A percentile compares a stretch with the other conserved stretches of the same genome.
phyloP scores from a whole-genome alignment of 2,797 vertebrate genomes.

The Chaetodon trifasciatus region DNA sequence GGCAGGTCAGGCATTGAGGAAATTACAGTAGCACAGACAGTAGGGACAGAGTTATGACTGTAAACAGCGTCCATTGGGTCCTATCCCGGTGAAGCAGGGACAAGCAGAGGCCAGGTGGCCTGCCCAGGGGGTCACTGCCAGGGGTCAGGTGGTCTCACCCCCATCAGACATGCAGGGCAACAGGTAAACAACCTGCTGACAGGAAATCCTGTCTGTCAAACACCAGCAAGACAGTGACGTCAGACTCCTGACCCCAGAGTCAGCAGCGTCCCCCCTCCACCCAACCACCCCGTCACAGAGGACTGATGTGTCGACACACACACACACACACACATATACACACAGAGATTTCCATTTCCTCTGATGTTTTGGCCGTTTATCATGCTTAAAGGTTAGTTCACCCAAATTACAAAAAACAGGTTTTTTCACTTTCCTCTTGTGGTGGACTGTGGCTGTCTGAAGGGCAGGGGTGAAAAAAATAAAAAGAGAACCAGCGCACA shows the following conservation, averaged over 20 bases:
- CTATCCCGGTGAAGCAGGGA: constrained; percentile 1
- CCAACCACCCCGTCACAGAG: constrained; percentile 15
- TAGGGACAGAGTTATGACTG: background rate
- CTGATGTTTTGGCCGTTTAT: constrained; percentile 10
- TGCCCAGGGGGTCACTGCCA: background rate
- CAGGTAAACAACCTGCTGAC: constrained; percentile 77
- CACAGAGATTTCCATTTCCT: background rate
- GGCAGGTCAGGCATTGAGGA: background rate
- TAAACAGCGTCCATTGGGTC: constrained; percentile 1
- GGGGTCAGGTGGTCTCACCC: constrained; percentile 41
- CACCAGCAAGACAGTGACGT: constrained; percentile 59
- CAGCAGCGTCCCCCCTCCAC: constrained; percentile 15
- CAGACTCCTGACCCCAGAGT: constrained; percentile 58
- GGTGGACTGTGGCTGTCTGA: background rate
- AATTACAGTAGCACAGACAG: constrained; percentile 17
- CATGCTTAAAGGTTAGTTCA: background rate
- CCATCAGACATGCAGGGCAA: background rate
- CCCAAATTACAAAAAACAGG: background rate
- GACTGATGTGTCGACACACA: background rate
- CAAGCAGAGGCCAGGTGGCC: constrained; percentile 41
- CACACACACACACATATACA: constrained; percentile 15
- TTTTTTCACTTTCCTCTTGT: background rate
- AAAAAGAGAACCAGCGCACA: background rate
- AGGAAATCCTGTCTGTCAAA: constrained; percentile 77
- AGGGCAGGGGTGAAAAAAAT: background rate